Base-by-base conservation (phyloP, 2,797 vertebrate genomes). In the Chaetophractus vellerosus region DNA sequence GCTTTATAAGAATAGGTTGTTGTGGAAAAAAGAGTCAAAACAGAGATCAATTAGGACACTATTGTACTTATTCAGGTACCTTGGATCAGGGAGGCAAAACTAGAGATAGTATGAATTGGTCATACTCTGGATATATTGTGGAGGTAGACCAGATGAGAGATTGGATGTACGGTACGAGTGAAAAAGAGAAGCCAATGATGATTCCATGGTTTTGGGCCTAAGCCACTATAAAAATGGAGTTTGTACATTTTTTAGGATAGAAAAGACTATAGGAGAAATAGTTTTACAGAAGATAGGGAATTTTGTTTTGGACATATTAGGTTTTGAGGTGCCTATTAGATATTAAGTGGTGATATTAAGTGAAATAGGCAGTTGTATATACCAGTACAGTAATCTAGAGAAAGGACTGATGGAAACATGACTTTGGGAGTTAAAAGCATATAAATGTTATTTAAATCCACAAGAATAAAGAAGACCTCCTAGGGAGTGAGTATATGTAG, bases 31-130 rank as follows among this genome's bases (percentile, higher is more conserved):
- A 91, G 41, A 9, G 55, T 5, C 87, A 74, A 50, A 82, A 90
- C 87, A 88, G 14, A 88, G 23, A 18, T 4, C 33, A 69, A 19
- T 59, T 82, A 87, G 1, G 5, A 72, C 12, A 74, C 16, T 36
- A 94, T 69, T 94, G 71, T 50, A 90, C 23, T 28, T 78, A 89
- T 45, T 78, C 63, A 83, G 36, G 84, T 90, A 18, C 2, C 31
- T 79, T 82, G 2, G 50, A 68, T 10, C n/a, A 68, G 11, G 12
- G 21, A 92, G 82, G 12, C 1, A 87, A 55, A 82, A 74, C 21
- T 26, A 68, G 4, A 57, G 7, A 93, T 12, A 81, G 18, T 79
- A 91, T 48, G 12, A 91, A 59, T n/a, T 52, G 28, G 12, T 92
- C 61, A 92, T 36, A 76, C 68, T 61, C 84, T 68, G 36, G 24